Evolutionary conservation across 2,888 invertebrate species (phyloP).

Genomic region (Tinea trinotella): DNA sequence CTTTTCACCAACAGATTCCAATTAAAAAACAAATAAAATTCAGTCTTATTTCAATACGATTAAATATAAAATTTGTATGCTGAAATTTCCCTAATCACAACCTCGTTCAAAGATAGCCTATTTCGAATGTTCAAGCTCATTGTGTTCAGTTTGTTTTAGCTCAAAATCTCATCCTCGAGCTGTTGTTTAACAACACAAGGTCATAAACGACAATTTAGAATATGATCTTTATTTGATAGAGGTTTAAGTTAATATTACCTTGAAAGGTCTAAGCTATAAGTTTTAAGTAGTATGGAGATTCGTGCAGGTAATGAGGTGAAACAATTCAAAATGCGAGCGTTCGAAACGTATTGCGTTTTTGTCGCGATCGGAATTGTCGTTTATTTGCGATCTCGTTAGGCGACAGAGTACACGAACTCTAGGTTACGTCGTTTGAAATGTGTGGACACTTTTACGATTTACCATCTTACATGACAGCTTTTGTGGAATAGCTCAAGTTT

Average conservation of each 20-base stretch:
- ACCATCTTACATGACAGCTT: background rate
- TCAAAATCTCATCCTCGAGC: slow-evolving; percentile 29
- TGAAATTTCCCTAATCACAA: slow-evolving; percentile 1
- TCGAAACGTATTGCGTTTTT: slow-evolving; percentile 34
- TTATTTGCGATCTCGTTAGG: slow-evolving; percentile 20
- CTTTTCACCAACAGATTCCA: slow-evolving; percentile 30
- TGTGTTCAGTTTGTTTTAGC: slow-evolving; percentile 57
- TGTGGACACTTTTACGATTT: background rate
- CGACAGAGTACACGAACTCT: slow-evolving; percentile 8
- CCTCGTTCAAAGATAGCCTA: slow-evolving; percentile 32
- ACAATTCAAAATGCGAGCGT: slow-evolving; percentile 54
- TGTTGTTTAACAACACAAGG: background rate
- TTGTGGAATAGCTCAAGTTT: too few species aligned
- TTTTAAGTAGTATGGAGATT: slow-evolving; percentile 30
- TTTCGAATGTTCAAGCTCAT: slow-evolving; percentile 49
- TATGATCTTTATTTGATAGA: slow-evolving; percentile 23
- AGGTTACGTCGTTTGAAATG: background rate
- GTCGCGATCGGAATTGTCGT: slow-evolving; percentile 17
- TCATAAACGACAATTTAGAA: slow-evolving; percentile 19
- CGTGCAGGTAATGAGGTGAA: slow-evolving; percentile 61
- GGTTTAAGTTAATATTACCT: slow-evolving; percentile 26
- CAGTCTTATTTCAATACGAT: background rate
- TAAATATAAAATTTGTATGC: slow-evolving; percentile 8
- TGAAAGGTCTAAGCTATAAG: slow-evolving; percentile 27
- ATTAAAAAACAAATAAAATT: slow-evolving; percentile 1